Evolutionary conservation across 2,888 invertebrate genomes (phyloP).

Genomic region (Cheilosia impressa): DNA sequence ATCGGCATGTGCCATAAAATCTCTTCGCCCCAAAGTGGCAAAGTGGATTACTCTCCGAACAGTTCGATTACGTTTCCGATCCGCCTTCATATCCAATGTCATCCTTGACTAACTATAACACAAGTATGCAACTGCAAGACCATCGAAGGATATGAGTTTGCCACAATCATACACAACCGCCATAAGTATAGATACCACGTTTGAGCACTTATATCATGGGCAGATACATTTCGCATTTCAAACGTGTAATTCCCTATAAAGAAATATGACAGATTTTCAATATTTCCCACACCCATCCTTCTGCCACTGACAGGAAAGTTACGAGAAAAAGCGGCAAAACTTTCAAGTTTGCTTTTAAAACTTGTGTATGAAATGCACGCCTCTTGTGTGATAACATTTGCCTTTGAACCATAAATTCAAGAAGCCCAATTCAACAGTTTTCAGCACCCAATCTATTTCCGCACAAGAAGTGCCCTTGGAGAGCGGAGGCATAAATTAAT

Average conservation of each 20-base stretch:
- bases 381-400: slow-evolving; percentile 34
- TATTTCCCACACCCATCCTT: neutral
- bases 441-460: slow-evolving; percentile 13
- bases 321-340: neutral
- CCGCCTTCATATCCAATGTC: neutral
- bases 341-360: slow-evolving; percentile 1
- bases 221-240: slow-evolving; percentile 14
- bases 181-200: neutral
- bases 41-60: slow-evolving; percentile 5
- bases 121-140: neutral
- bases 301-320: slow-evolving; percentile 9
- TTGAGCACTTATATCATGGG: slow-evolving; percentile 9
- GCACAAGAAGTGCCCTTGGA: slow-evolving; percentile 40
- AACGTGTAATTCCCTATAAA: neutral
- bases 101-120: neutral
- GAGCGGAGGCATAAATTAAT: slow-evolving; percentile 58
- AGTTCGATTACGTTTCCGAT: slow-evolving; percentile 5
- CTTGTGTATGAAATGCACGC: neutral
- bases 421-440: slow-evolving; percentile 20
- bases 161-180: neutral
- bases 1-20: neutral
- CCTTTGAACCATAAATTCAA: slow-evolving; percentile 27
- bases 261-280: slow-evolving; percentile 27
- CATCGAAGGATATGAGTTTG: neutral
- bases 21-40: neutral